A percentile compares a stretch with the other conserved stretches of the same genome.
phyloP scores from a whole-genome alignment of 2,888 invertebrate species.

The Chloroclystis v-ata region DNA sequence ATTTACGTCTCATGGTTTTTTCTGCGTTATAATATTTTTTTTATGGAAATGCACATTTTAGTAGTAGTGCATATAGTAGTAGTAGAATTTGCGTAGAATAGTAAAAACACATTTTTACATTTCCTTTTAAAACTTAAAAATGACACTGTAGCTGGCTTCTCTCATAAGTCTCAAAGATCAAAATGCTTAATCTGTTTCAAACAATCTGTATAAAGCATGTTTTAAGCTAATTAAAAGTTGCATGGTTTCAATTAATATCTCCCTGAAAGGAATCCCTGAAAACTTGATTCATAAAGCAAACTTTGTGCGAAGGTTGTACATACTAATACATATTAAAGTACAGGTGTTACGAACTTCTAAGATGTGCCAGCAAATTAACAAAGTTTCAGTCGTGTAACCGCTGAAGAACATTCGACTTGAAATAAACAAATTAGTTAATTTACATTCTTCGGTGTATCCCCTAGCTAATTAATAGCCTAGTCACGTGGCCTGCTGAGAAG shows the following conservation, averaged over 20 bases:
- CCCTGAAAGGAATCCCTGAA: not conserved
- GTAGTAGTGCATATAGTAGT: too few species aligned
- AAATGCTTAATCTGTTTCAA: too few species aligned
- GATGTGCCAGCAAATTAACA: slow-evolving; percentile 13
- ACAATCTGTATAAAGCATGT: too few species aligned
- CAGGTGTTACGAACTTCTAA: slow-evolving; percentile 10
- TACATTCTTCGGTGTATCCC: slow-evolving; percentile 6
- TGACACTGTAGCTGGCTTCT: too few species aligned
- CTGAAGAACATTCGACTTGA: slow-evolving; percentile 8
- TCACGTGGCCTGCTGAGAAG: not conserved
- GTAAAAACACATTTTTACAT: too few species aligned
- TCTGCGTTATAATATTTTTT: too few species aligned
- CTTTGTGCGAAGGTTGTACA: not conserved
- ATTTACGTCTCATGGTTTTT: too few species aligned
- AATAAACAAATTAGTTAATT: slow-evolving; percentile 12
- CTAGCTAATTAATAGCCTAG: not conserved
- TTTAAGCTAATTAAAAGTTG: too few species aligned
- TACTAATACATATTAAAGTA: slow-evolving; percentile 1
- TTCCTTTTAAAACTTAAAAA: too few species aligned
- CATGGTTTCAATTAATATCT: not conserved
- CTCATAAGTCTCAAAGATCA: too few species aligned
- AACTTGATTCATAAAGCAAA: not conserved
- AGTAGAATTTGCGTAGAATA: too few species aligned
- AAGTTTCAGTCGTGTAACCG: slow-evolving; percentile 11
- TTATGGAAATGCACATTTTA: too few species aligned